Base-by-base conservation (phyloP, 92 coral and sea anemone species). In the Galaxea fascicularis region DNA sequence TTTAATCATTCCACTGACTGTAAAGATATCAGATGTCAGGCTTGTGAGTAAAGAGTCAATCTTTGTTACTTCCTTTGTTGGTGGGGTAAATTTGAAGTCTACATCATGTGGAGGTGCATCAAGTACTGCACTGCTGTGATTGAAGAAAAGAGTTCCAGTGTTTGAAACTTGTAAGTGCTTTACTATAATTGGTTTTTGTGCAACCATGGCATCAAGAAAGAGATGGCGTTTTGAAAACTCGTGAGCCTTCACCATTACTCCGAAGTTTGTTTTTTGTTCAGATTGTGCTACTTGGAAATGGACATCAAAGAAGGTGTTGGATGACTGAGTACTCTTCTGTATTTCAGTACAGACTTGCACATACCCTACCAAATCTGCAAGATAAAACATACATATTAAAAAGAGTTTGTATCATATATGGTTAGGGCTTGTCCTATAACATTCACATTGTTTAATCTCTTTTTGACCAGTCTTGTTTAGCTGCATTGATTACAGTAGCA, bases 91-190 rank as follows among this genome's bases (percentile, higher is more conserved):
- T n/a, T n/a, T n/a, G n/a, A n/a, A n/a, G n/a, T 60, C 49, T 0
- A 72, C 73, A 24, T 72, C 65, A 73, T 83, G 64, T 45, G 87
- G 87, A 83, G 21, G 87, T 58, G 65, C 80, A 58, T 83, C 80
- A 8, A 73, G 74, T n/a, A 83, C 52, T 73, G 74, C 74, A 44
- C 64, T 83, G 86, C 74, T 83, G 87, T 73, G 73, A 73, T 83
- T 83, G 87, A 83, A 83, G 87, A 83, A 83, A 62, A 83, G 79
- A 83, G 80, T 73, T 45, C 87, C 74, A 83, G 65, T 73, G 81
- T 79, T 60, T 62, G 81, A 83, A 46, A 83, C 29, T 47, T 83
- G 80, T 27, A 73, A 63, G 73, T 73, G 41, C 64, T 83, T 83
- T 62, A 83, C 81, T 62, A 62, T 60, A 44, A 73, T 73, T 73